phyloP scores from a whole-genome alignment of 2,888 invertebrate species.

The Pollenia griseotomentosa region DNA sequence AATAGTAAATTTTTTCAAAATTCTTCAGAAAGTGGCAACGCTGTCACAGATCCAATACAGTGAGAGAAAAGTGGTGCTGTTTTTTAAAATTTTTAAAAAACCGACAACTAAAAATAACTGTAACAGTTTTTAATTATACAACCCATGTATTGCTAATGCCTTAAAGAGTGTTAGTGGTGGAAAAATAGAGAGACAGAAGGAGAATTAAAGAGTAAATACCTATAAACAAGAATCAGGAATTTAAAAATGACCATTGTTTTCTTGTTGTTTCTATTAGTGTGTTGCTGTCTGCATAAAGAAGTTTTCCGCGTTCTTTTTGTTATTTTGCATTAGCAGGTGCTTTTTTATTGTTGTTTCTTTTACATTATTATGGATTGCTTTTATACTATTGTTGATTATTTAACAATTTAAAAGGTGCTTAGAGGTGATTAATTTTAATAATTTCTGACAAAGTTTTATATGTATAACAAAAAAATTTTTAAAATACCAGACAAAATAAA shows the following conservation, averaged over 20 bases:
- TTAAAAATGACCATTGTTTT: background rate
- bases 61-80: constrained; percentile 42
- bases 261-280: background rate
- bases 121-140: constrained; percentile 36
- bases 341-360: constrained; percentile 21
- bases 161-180: background rate
- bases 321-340: constrained; percentile 46
- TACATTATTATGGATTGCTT: background rate
- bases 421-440: background rate
- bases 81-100: background rate
- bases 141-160: background rate
- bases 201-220: background rate
- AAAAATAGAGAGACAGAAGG: background rate
- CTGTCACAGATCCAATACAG: constrained; percentile 25
- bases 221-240: constrained; percentile 9
- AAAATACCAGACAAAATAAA: background rate
- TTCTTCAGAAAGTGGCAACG: too few relatives aligned
- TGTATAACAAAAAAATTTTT: background rate
- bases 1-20: too few relatives aligned
- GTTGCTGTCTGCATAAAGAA: constrained; percentile 17
- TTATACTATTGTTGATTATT: constrained; percentile 12
- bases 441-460: background rate
- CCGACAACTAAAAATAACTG: constrained; percentile 40
- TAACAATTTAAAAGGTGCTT: constrained; percentile 6
- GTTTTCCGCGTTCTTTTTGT: constrained; percentile 58